phyloP scores from a whole-genome alignment of 2,888 invertebrate species.

The Agonum fuliginosum region DNA sequence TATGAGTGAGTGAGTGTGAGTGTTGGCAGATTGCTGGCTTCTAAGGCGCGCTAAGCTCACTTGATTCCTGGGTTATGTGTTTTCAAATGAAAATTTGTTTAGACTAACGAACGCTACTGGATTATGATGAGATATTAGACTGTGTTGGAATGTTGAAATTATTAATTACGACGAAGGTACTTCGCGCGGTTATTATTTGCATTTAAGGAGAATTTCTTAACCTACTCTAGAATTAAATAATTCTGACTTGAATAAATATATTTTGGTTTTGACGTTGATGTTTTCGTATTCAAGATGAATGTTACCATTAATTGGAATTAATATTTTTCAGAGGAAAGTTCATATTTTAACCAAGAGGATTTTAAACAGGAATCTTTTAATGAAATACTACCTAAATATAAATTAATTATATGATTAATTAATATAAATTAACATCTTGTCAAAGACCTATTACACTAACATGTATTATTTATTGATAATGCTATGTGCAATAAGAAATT shows the following conservation, averaged over 20 bases:
- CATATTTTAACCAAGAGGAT: too few relatives aligned
- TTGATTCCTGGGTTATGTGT: conserved; percentile 25
- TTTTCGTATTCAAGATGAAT: too few relatives aligned
- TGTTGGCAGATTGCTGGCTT: conserved; percentile 17
- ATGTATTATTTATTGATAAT: too few relatives aligned
- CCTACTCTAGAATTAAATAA: not conserved
- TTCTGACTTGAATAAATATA: not conserved
- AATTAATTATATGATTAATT: too few relatives aligned
- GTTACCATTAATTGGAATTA: too few relatives aligned
- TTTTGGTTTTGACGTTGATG: too few relatives aligned
- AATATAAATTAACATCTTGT: too few relatives aligned
- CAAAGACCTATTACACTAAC: too few relatives aligned
- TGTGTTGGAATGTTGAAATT: conserved; percentile 17
- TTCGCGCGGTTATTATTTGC: not conserved
- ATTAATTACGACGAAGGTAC: conserved; percentile 22
- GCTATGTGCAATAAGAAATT: too few relatives aligned
- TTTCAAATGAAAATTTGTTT: conserved; percentile 34
- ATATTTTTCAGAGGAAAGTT: too few relatives aligned
- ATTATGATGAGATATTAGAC: conserved; percentile 38
- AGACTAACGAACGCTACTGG: conserved; percentile 21
- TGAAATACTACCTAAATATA: too few relatives aligned
- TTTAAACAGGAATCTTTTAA: too few relatives aligned
- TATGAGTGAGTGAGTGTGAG: not conserved
- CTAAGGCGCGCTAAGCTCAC: conserved; percentile 17
- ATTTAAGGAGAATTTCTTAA: not conserved